These are phyloP conservation scores for Netelia inedita DNA, from an alignment of 2,888 invertebrate genomes.

Conservation along the genomic window DNA sequence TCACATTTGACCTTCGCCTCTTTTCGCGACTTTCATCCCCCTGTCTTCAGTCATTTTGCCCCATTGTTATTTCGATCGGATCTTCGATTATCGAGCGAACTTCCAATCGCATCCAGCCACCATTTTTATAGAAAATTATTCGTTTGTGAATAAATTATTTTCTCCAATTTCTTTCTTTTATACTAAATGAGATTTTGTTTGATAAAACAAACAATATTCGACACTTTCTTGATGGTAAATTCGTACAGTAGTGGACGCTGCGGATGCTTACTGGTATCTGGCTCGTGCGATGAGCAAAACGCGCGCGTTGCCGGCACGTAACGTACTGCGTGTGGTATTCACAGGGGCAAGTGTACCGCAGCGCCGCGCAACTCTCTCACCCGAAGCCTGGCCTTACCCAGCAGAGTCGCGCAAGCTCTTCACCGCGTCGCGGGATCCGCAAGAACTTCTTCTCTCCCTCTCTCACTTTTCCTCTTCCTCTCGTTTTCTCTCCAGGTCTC, in stretches of 20 bases:
- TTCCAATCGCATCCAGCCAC: no score
- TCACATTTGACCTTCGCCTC: no score
- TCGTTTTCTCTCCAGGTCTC: conserved; percentile 24
- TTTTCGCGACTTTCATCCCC: no score
- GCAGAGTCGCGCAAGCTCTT: conserved; percentile 71
- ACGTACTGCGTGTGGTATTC: conserved; percentile 65
- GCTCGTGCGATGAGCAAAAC: conserved; percentile 48
- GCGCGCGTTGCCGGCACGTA: conserved; percentile 71
- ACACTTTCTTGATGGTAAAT: conserved; percentile 7
- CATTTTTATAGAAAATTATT: no score
- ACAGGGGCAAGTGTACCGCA: conserved; percentile 47
- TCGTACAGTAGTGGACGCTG: conserved; percentile 24
- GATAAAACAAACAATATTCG: neutral
- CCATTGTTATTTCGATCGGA: no score
- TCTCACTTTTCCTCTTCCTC: conserved; percentile 29
- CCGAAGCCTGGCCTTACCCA: conserved; percentile 62
- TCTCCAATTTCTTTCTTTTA: neutral
- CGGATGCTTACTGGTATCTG: conserved; percentile 34
- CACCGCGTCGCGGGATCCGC: conserved; percentile 57
- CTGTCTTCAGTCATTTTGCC: no score
- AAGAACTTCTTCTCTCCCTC: conserved; percentile 53
- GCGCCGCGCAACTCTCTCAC: conserved; percentile 67
- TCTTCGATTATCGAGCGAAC: no score
- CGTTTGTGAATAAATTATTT: neutral
- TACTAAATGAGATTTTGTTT: neutral